Conservation (phyloP, 2,113 vertebrate genomes). For the Antigone vipio region DNA sequence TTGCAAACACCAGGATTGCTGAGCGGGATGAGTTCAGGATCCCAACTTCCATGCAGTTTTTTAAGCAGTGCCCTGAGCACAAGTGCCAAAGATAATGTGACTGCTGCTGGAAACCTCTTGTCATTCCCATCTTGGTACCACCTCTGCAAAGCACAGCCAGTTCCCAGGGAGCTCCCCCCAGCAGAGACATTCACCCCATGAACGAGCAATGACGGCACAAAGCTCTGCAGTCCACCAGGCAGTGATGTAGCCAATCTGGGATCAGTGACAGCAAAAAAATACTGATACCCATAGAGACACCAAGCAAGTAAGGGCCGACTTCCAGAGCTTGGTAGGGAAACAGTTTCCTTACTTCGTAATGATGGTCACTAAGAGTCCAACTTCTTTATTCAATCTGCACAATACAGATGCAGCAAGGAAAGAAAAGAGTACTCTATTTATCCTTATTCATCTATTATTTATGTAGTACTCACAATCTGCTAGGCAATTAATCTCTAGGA, state of each 20-base stretch:
- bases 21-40: not conserved
- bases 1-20: fast-evolving
- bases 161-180: not conserved
- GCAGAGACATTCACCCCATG: no score
- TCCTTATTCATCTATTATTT: not conserved
- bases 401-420: not conserved
- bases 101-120: not conserved
- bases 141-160: not conserved
- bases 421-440: not conserved
- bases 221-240: fast-evolving
- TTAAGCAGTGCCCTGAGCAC: not conserved
- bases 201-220: fast-evolving
- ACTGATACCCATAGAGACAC: fast-evolving
- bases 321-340: not conserved
- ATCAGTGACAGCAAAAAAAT: no score
- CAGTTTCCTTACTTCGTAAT: not conserved
- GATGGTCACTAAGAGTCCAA: not conserved
- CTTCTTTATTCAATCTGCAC: not conserved
- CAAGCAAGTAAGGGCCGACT: not conserved
- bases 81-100: not conserved
- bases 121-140: not conserved
- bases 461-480: not conserved
- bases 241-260: not conserved
- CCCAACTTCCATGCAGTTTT: fast-evolving
- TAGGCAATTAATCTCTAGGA: not conserved